Percentiles rank a stretch among this genome's conserved stretches.
These are phyloP conservation scores for Heterotis niloticus DNA, from an alignment of 2,113 vertebrate genomes.

Conservation along the genomic window DNA sequence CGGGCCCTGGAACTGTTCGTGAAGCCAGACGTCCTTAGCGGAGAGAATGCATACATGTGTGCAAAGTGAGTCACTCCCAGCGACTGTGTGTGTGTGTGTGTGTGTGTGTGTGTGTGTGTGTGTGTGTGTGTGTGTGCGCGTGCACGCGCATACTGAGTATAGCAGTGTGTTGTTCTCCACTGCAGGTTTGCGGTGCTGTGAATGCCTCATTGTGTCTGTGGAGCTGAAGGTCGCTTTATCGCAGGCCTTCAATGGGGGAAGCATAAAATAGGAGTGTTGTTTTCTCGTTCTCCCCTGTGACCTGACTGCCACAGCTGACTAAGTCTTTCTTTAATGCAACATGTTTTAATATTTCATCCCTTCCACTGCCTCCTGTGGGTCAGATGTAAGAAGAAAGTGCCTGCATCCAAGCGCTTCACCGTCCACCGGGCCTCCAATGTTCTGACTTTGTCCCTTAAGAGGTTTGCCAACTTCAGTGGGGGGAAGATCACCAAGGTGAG, in stretches of 20 bases:
- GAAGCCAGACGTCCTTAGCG: conserved; percentile 80
- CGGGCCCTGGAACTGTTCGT: conserved; percentile 88
- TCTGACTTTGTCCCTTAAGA: conserved; percentile 85
- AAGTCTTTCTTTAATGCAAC: not conserved
- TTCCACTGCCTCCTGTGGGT: not conserved
- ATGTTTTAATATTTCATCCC: not conserved
- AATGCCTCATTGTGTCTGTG: not conserved
- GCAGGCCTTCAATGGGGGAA: not conserved
- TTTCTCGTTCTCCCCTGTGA: not conserved
- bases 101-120: not conserved
- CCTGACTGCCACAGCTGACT: not conserved
- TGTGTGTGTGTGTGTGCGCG: not conserved
- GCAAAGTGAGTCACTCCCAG: conserved; percentile 71
- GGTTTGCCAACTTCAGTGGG: conserved; percentile 84
- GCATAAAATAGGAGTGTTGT: not conserved
- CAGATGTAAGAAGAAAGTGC: conserved; percentile 93
- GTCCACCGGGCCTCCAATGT: conserved; percentile 84
- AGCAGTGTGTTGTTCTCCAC: not conserved
- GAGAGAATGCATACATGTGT: conserved; percentile 94
- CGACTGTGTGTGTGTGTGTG: not conserved
- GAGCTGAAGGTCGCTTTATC: not conserved
- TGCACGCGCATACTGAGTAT: not conserved
- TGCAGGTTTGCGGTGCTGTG: not conserved
- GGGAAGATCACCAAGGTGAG: conserved; percentile 91
- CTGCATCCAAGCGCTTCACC: conserved; percentile 86